Evolutionary conservation across 2,797 vertebrate genomes (phyloP).

Genomic region (Spondyliosoma cantharus): DNA sequence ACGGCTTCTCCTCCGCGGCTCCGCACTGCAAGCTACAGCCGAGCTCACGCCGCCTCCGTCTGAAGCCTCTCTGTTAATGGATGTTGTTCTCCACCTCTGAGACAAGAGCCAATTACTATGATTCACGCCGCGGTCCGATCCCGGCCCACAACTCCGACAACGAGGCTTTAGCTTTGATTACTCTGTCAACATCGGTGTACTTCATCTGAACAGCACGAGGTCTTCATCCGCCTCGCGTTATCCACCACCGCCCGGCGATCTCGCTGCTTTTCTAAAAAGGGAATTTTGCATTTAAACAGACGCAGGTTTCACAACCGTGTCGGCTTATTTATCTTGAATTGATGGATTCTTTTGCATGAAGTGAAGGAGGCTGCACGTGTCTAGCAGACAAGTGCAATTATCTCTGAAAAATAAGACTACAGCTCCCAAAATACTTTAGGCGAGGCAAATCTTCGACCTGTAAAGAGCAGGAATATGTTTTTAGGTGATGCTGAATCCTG

Average conservation of each 20-base stretch:
- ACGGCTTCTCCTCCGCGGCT: constrained; percentile 24
- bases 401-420: no score
- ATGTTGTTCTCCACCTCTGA: constrained; percentile 59
- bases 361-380: neutral
- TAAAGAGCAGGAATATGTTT: neutral
- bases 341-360: neutral
- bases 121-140: constrained; percentile 56
- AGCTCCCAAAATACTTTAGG: neutral
- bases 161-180: constrained; percentile 56
- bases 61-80: constrained; percentile 61
- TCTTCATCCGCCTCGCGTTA: constrained; percentile 29
- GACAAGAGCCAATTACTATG: constrained; percentile 71
- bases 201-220: constrained; percentile 37
- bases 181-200: constrained; percentile 50
- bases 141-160: constrained; percentile 43
- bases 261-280: neutral
- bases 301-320: neutral
- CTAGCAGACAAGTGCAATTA: neutral
- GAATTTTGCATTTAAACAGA: neutral
- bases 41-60: constrained; percentile 36
- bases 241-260: neutral
- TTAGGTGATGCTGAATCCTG: neutral
- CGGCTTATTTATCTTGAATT: neutral
- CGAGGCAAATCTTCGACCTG: neutral
- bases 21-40: constrained; percentile 33